Base-by-base conservation (phyloP, 2,797 vertebrate species). In the Pogoniulus pusillus region DNA sequence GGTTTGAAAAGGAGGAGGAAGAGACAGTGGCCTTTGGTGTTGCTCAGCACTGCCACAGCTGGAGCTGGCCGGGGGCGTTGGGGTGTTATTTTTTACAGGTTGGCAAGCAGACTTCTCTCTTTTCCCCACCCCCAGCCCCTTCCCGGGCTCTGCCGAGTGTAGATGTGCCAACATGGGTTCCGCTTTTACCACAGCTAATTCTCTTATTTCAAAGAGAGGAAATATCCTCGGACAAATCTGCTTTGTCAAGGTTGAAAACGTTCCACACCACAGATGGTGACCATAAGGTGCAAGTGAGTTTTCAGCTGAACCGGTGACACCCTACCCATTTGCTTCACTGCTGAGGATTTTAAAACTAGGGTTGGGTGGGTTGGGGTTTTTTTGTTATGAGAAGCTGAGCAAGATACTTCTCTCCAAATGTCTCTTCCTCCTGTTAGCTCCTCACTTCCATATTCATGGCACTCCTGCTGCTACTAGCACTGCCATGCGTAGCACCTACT, bases 181-280 rank as follows among this genome's bases (percentile, higher is more conserved):
- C 91, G 87, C 87, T 96, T 96, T 96, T 96, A 96, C 96, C 74
- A 82, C 94, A 95, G 93, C 94, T 87, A 91, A 89, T 82, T 93
- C 94, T 97, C 95, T 93, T 77, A 91, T 97, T 97, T 97, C 95
- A 97, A 97, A 97, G 96, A 97, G 90, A 96, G 95, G 93, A 96
- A 96, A 94, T 97, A 97, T 95, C 95, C 94, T 97, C 49, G 92
- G 92, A 95, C 95, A 97, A 97, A 97, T 97, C 87, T 96, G 96
- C 96, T 97, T 96, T 96, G 96, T 96, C 96, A 96, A 95, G 94
- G 95, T 96, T 96, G 96, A 96, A 97, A 96, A 96, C 75, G 92
- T 95, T 96, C 95, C 94, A 91, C 95, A 95, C 95, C 93, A 96
- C 96, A 96, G 96, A 95, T 95, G 96, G 96, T 93, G 93, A 96